Evolutionary conservation across 2,113 vertebrate genomes (phyloP).

Genomic region (Notechis scutatus): DNA sequence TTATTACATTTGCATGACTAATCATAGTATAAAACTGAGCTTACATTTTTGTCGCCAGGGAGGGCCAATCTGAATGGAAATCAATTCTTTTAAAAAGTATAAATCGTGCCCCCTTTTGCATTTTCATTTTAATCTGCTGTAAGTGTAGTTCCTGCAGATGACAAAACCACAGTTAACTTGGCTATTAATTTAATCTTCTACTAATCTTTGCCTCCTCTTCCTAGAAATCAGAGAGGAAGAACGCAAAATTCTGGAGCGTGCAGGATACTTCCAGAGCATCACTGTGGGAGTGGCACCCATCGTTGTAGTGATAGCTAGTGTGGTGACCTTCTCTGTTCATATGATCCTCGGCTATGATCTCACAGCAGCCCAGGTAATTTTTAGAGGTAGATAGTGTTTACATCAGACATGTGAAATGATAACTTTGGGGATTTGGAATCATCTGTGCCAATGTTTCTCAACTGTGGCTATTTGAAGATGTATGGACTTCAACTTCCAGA

Average conservation of each 20-base stretch:
- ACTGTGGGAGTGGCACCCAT: constrained; percentile 90
- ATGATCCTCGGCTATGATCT: constrained; percentile 90
- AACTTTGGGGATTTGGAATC: background rate
- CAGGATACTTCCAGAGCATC: constrained; percentile 92
- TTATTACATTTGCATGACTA: background rate
- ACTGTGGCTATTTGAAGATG: no score
- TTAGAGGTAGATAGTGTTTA: background rate
- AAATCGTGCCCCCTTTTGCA: background rate
- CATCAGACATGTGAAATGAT: background rate
- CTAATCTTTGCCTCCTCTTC: constrained; percentile 3
- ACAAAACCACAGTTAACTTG: background rate
- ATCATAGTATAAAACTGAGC: background rate
- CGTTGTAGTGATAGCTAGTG: constrained; percentile 90
- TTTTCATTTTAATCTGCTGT: accelerated
- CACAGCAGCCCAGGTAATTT: constrained; percentile 84
- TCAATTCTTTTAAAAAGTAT: background rate
- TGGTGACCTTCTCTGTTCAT: constrained; percentile 88
- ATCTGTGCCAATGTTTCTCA: background rate
- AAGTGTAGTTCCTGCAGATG: background rate
- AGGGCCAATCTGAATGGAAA: background rate
- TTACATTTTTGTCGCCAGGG: background rate
- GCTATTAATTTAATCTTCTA: background rate
- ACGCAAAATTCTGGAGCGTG: constrained; percentile 78
- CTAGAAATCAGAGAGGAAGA: constrained; percentile 86
- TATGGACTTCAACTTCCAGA: no score